Base-by-base conservation (phyloP, 2,797 vertebrate genomes). In the Falco cherrug region DNA sequence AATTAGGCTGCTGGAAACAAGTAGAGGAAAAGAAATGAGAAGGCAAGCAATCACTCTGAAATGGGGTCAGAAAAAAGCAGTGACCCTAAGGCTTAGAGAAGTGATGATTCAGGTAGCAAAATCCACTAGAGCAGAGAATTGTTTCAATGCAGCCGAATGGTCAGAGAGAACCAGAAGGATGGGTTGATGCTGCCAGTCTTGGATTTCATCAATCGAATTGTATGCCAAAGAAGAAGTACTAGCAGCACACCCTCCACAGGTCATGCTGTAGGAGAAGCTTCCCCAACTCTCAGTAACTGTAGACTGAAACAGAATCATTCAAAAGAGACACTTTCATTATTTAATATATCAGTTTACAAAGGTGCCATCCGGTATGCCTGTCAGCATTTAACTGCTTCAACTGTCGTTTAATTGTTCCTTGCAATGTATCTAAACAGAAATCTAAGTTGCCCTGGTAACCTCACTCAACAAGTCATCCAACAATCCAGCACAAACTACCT, bases 91-190 rank as follows among this genome's bases (percentile, higher is more conserved):
- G 26, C 67, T 89, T 56, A 26, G 47, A 14, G 59, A 67, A 82
- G 45, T 20, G 16, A 89, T 59, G 82, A 91, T 67, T 87, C 60
- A 39, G 75, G 60, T 33, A 83, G 76, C 13, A 67, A 82, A 89
- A 83, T 1, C 35, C 48, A 78, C 64, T n/a, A 50, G 53, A 86
- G 80, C 68, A 75, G 56, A 64, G 83, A 91, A 91, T 56, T 60
- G 73, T 13, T 80, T 20, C 71, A 64, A 53, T 0, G 3, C 51
- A 88, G 68, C 39, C 63, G 60, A 90, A 28, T 0, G 0, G 43
- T n/a, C 43, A 24, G 28, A 50, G 29, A 67, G 54, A 80, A 65
- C 3, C 39, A 35, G 41, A 29, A 84, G 57, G 48, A 48, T 25
- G 41, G 28, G 41, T 8, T 81, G 39, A 26, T 2, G 0, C 53